These are phyloP conservation scores for Triplophysa siluroides DNA, from an alignment of 2,113 vertebrate species.

Conservation along the genomic window DNA sequence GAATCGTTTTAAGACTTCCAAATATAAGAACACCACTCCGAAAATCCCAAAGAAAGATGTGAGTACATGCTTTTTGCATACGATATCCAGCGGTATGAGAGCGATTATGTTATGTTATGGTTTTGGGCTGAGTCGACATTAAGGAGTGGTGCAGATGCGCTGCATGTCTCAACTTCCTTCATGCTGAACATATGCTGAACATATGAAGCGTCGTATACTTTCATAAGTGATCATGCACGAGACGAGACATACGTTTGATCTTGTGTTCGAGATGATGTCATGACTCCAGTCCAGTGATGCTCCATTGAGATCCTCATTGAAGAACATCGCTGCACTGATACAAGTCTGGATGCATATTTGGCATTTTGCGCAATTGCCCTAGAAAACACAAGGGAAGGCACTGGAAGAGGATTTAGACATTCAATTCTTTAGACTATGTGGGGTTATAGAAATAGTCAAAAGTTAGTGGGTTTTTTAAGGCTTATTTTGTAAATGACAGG, in stretches of 20 bases:
- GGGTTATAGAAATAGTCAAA: not conserved
- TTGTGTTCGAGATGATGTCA: not conserved
- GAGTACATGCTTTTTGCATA: conserved; percentile 60
- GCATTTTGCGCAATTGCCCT: too few species aligned
- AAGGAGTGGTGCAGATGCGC: conserved; percentile 53
- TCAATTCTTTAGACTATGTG: too few species aligned
- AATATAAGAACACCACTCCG: conserved; percentile 88
- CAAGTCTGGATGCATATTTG: too few species aligned
- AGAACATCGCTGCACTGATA: not conserved
- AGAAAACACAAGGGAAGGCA: too few species aligned
- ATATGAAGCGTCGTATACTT: not conserved
- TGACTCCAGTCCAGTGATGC: not conserved
- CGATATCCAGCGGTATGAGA: not conserved
- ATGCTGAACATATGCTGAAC: conserved; percentile 52
- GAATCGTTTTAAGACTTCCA: conserved; percentile 92
- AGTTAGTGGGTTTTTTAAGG: not conserved
- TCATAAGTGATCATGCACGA: too few species aligned
- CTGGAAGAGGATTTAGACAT: too few species aligned
- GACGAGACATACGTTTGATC: not conserved
- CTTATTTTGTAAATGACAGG: too few species aligned
- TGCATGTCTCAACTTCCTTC: conserved; percentile 63
- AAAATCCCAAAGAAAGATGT: conserved; percentile 84
- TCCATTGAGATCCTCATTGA: not conserved
- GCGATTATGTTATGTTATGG: not conserved
- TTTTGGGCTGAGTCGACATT: conserved; percentile 21